phyloP scores from a whole-genome alignment of 2,113 vertebrate species.

The Sphaerodactylus townsendi region DNA sequence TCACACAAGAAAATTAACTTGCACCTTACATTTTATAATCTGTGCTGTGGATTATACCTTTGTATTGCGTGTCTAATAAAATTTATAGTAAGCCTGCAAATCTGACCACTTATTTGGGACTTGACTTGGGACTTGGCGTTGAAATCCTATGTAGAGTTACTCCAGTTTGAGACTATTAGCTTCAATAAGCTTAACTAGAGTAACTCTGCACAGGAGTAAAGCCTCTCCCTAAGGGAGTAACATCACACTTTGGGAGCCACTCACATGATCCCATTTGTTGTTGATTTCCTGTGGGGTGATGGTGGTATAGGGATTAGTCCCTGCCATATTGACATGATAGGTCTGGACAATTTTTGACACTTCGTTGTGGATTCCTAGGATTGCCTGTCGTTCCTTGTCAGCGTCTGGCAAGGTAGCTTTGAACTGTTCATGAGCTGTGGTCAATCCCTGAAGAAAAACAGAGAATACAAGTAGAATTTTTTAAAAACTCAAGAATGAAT shows the following conservation, averaged over 20 bases:
- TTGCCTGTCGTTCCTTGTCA: constrained; percentile 94
- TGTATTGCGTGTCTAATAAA: neutral
- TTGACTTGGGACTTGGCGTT: neutral
- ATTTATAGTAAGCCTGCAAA: neutral
- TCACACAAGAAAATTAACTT: neutral
- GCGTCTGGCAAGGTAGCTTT: constrained; percentile 97
- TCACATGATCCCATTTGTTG: constrained; percentile 96
- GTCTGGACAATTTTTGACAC: constrained; percentile 97
- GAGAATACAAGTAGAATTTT: constrained; percentile 5
- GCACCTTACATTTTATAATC: neutral
- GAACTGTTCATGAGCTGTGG: constrained; percentile 97
- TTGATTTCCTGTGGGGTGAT: constrained; percentile 96
- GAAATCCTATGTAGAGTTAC: too few relatives aligned
- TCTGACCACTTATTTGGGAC: neutral
- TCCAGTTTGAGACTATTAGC: too few relatives aligned
- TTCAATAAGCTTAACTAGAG: too few relatives aligned
- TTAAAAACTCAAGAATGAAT: neutral
- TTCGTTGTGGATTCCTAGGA: constrained; percentile 97
- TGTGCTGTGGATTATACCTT: neutral
- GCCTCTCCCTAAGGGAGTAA: too few relatives aligned
- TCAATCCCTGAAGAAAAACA: constrained; percentile 83
- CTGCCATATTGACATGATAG: constrained; percentile 96
- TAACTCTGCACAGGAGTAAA: neutral
- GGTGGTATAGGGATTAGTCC: constrained; percentile 93
- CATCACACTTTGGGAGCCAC: too few relatives aligned